A percentile compares a stretch with the other conserved stretches of the same genome.
These are phyloP conservation scores for Rhynchopsitta pachyrhyncha DNA, from an alignment of 2,113 vertebrate genomes.

Conservation along the genomic window DNA sequence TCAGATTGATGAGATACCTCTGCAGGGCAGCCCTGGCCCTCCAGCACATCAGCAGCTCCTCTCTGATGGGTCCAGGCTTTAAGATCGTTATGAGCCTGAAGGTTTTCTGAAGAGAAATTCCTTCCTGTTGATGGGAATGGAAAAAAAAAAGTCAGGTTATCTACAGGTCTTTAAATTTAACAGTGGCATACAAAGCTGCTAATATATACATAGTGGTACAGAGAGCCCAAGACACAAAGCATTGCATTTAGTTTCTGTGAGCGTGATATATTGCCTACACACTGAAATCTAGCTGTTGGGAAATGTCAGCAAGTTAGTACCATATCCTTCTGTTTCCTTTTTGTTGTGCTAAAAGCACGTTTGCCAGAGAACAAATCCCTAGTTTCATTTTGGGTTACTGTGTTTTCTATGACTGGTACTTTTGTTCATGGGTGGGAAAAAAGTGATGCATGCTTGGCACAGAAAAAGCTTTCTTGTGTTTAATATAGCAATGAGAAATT, in stretches of 20 bases:
- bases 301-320: slow-evolving; percentile 22
- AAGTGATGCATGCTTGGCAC: slow-evolving; percentile 25
- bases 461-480: background rate
- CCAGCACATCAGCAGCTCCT: background rate
- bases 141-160: background rate
- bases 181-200: background rate
- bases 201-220: background rate
- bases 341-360: slow-evolving; percentile 21
- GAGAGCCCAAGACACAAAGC: background rate
- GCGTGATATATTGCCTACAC: slow-evolving; percentile 15
- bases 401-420: background rate
- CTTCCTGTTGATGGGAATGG: background rate
- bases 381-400: background rate
- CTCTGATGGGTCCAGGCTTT: background rate
- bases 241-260: background rate
- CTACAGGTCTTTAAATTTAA: background rate
- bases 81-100: background rate
- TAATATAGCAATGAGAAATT: slow-evolving; percentile 10
- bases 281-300: slow-evolving; percentile 9
- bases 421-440: background rate
- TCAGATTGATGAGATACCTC: background rate
- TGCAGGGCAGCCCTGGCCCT: background rate
- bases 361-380: background rate
- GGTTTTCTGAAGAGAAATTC: background rate
- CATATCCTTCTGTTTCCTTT: slow-evolving; percentile 36